These are phyloP conservation scores for Hassar affinis DNA, from an alignment of 2,113 vertebrate genomes.

Conservation along the genomic window DNA sequence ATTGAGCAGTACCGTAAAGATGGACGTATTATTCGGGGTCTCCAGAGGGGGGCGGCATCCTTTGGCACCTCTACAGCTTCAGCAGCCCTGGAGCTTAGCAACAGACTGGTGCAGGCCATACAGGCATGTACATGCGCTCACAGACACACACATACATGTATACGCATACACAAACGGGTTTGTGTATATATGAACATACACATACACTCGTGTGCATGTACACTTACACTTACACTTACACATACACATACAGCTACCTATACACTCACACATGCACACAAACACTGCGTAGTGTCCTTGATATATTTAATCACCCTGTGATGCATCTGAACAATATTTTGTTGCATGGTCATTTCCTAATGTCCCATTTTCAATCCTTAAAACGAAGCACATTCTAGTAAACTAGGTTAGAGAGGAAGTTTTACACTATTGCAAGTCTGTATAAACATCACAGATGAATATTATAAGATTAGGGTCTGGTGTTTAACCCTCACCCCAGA, in stretches of 20 bases:
- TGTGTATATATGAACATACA: neutral
- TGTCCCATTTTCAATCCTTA: neutral
- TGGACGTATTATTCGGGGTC: constrained; percentile 87
- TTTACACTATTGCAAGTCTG: neutral
- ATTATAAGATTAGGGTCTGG: neutral
- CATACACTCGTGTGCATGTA: neutral
- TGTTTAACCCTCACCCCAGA: neutral
- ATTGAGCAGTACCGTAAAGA: constrained; percentile 92
- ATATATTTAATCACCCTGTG: neutral
- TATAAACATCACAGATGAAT: neutral
- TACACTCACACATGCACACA: neutral
- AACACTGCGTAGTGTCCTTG: neutral
- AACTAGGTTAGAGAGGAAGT: neutral
- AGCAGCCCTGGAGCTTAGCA: constrained; percentile 87
- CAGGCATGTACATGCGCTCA: constrained; percentile 70
- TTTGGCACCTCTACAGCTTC: constrained; percentile 89
- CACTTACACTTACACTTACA: neutral
- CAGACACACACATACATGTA: neutral
- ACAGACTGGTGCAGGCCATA: constrained; percentile 89
- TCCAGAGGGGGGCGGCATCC: constrained; percentile 88
- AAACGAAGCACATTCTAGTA: neutral
- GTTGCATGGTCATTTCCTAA: neutral
- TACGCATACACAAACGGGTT: neutral
- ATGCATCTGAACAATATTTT: neutral
- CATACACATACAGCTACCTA: neutral